Percentiles rank a stretch among this genome's conserved stretches.
Evolutionary conservation across 2,888 invertebrate species (phyloP).

Genomic region (Amorpha juglandis): DNA sequence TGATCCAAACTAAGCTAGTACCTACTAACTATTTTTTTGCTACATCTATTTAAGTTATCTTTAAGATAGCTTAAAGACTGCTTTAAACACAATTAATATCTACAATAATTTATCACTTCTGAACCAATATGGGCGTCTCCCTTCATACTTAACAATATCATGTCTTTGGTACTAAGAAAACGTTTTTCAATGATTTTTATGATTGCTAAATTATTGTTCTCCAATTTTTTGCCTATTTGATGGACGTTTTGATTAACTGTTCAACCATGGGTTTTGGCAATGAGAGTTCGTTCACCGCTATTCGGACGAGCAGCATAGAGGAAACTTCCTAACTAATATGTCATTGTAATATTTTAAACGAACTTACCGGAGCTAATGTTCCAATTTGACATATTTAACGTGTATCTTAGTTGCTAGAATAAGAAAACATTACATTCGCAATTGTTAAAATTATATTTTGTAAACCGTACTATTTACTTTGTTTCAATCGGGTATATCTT

Average conservation of each 20-base stretch:
- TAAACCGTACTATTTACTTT: not conserved
- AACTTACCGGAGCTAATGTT: not conserved
- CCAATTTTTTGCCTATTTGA: not conserved
- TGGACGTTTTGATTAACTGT: not conserved
- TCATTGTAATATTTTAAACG: not conserved
- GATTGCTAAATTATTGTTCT: not conserved
- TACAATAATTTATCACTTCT: too few relatives aligned
- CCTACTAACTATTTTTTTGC: too few relatives aligned
- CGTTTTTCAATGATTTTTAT: too few relatives aligned
- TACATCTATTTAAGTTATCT: too few relatives aligned
- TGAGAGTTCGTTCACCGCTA: slow-evolving; percentile 5
- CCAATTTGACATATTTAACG: too few relatives aligned
- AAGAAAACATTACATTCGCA: too few relatives aligned
- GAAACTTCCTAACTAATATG: not conserved
- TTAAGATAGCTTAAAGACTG: too few relatives aligned
- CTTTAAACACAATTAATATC: too few relatives aligned
- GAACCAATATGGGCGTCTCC: too few relatives aligned
- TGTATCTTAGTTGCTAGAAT: not conserved
- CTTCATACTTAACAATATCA: too few relatives aligned
- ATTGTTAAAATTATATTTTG: not conserved
- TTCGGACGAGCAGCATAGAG: not conserved
- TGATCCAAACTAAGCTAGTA: too few relatives aligned
- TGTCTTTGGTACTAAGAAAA: too few relatives aligned
- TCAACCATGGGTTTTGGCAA: not conserved
- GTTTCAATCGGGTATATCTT: not conserved